Evolutionary conservation across 1,140 invertebrate genomes (phyloP).

Genomic region (Rhopalosiphum maidis): DNA sequence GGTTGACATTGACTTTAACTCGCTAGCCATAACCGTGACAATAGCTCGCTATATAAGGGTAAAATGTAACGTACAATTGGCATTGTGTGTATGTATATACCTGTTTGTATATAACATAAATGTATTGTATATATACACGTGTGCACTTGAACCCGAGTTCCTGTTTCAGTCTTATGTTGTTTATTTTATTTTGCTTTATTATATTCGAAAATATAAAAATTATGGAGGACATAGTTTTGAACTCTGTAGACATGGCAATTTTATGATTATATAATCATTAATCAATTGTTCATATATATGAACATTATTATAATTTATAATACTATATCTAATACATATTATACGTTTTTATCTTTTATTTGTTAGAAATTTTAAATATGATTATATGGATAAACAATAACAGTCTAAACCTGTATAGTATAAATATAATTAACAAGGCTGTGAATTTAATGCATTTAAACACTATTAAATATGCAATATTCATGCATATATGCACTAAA

Average conservation of each 20-base stretch:
- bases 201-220: neutral
- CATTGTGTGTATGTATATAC: neutral
- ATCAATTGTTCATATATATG: no score
- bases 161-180: neutral
- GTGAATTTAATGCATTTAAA: no score
- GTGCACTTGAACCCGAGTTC: constrained; percentile 11
- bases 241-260: neutral
- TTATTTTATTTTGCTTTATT: neutral
- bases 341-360: neutral
- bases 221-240: neutral
- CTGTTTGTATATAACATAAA: neutral
- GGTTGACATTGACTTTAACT: constrained; percentile 8
- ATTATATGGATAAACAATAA: no score
- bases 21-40: neutral
- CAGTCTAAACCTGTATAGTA: neutral
- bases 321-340: neutral
- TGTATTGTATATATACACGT: neutral
- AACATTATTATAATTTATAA: no score
- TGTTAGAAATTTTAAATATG: neutral
- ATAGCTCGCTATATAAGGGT: neutral
- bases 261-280: no score
- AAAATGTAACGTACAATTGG: neutral
- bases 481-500: no score
- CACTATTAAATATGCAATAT: no score
- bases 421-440: neutral